These are phyloP conservation scores for Dynastes hyllus DNA, from an alignment of 2,888 invertebrate genomes.

Conservation along the genomic window DNA sequence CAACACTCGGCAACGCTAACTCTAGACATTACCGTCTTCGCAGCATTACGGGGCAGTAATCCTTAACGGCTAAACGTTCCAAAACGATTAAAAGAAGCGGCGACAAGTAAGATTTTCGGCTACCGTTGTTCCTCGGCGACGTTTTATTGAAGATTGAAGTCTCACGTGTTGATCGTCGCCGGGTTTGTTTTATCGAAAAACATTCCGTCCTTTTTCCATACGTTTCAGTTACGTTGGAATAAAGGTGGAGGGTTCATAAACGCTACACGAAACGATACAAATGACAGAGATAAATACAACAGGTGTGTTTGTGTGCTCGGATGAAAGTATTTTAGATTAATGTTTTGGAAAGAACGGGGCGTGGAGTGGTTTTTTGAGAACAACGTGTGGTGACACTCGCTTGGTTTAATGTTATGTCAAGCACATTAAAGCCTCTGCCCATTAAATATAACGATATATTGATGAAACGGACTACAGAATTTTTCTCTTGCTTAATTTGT, in stretches of 20 bases:
- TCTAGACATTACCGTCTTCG: conserved; percentile 5
- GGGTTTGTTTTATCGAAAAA: conserved; percentile 33
- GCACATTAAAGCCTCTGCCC: conserved; percentile 61
- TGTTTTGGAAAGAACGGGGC: conserved; percentile 30
- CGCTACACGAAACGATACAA: conserved; percentile 5
- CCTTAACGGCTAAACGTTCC: background rate
- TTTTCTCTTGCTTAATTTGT: conserved; percentile 27
- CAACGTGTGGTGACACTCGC: conserved; percentile 61
- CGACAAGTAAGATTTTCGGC: conserved; percentile 45
- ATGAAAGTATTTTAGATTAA: conserved; percentile 47
- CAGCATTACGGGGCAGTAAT: background rate
- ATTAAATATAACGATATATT: conserved; percentile 65
- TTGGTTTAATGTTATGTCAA: conserved; percentile 64
- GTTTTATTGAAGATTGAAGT: conserved; percentile 52
- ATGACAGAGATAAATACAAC: conserved; percentile 50
- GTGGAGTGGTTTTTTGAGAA: conserved; percentile 19
- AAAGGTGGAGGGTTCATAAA: conserved; percentile 3
- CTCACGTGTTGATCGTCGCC: conserved; percentile 13
- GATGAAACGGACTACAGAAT: conserved; percentile 61
- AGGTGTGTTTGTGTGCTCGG: conserved; percentile 26
- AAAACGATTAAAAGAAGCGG: conserved; percentile 20
- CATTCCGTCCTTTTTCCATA: conserved; percentile 37
- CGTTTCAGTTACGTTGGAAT: background rate
- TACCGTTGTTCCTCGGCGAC: conserved; percentile 50
- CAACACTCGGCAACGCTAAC: conserved; percentile 17